These are phyloP conservation scores for Lasioglossum zephyrum DNA, from an alignment of 2,888 invertebrate species.

Conservation along the genomic window DNA sequence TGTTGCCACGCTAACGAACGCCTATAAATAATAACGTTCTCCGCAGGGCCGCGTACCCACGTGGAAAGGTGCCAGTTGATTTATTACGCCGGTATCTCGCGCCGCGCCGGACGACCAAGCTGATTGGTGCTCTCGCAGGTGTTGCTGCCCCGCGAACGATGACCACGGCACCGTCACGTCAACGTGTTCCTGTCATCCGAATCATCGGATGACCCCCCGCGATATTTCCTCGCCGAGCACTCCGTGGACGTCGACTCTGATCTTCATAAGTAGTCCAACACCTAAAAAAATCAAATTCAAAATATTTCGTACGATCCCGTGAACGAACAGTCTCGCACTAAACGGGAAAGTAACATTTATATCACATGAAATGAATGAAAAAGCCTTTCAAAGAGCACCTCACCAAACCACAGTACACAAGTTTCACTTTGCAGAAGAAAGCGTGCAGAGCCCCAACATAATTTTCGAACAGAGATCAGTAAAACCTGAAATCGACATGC, in stretches of 20 bases:
- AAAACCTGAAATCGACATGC: not conserved
- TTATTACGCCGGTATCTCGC: constrained; percentile 69
- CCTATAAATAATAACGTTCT: constrained; percentile 76
- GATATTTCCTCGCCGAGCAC: not conserved
- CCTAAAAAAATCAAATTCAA: not conserved
- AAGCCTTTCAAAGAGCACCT: too few relatives aligned
- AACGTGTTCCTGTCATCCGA: constrained; percentile 51
- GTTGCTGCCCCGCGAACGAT: constrained; percentile 61
- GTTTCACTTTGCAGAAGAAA: not conserved
- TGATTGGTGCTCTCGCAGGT: constrained; percentile 76
- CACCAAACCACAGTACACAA: not conserved
- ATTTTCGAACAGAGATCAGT: constrained; percentile 3
- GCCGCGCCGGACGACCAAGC: constrained; percentile 67
- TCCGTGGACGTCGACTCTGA: not conserved
- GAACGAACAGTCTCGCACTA: too few relatives aligned
- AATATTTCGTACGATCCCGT: too few relatives aligned
- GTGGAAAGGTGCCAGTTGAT: constrained; percentile 76
- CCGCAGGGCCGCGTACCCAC: constrained; percentile 61
- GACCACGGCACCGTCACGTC: constrained; percentile 61
- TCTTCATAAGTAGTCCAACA: not conserved
- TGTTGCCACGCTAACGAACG: constrained; percentile 78
- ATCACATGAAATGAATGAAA: too few relatives aligned
- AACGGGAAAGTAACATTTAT: too few relatives aligned
- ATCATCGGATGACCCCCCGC: constrained; percentile 48
- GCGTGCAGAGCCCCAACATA: not conserved